Evolutionary conservation across 2,113 vertebrate species (phyloP).

Genomic region (Polyodon spathula): DNA sequence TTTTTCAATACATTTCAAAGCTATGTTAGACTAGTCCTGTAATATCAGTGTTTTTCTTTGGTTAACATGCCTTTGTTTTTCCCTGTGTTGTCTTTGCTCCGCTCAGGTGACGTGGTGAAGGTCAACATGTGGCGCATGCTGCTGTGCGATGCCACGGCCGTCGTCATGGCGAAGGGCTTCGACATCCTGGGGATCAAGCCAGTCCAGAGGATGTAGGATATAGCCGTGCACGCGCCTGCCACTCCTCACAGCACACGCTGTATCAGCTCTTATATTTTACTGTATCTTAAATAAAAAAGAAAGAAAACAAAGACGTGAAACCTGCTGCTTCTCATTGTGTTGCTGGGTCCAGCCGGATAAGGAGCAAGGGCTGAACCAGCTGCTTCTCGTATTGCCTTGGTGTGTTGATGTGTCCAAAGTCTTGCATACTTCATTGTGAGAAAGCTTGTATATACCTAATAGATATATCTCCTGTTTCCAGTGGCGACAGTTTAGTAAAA

Average conservation of each 20-base stretch:
- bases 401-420: no score
- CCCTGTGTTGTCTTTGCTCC: constrained; percentile 9
- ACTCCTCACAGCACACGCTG: neutral
- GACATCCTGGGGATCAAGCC: constrained; percentile 86
- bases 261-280: constrained; percentile 14
- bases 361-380: constrained; percentile 11
- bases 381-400: no score
- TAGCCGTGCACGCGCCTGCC: constrained; percentile 34
- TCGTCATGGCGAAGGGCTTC: constrained; percentile 85
- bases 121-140: constrained; percentile 94
- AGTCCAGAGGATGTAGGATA: constrained; percentile 91
- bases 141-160: constrained; percentile 81
- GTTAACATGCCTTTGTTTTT: neutral
- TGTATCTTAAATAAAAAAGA: constrained; percentile 23
- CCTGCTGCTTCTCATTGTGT: constrained; percentile 14
- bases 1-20: no score
- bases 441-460: no score
- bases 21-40: no score
- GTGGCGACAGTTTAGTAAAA: no score
- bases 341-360: neutral
- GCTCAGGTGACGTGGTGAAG: constrained; percentile 78
- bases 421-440: no score
- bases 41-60: no score
- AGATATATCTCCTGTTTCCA: no score
- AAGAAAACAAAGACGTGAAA: constrained; percentile 4